Evolutionary conservation across 2,888 invertebrate species (phyloP).

Genomic region (Oxycera nigricornis): DNA sequence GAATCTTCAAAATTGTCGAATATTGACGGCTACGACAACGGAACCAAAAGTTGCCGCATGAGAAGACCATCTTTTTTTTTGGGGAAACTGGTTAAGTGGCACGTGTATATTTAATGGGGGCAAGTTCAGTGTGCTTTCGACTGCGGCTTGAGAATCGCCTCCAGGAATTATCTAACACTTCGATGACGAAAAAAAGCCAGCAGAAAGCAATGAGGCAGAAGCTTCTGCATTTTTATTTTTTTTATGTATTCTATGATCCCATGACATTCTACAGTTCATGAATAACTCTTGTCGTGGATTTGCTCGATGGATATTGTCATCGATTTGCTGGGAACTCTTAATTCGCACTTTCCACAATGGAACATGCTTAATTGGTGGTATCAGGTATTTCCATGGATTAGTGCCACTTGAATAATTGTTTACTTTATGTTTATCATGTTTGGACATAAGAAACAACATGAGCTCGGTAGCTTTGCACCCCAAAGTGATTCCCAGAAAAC

Average conservation of each 20-base stretch:
- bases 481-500: conserved; percentile 11
- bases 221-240: background rate
- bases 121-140: conserved; percentile 32
- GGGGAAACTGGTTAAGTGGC: conserved; percentile 26
- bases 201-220: background rate
- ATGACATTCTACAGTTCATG: background rate
- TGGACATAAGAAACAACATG: background rate
- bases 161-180: conserved; percentile 19
- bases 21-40: background rate
- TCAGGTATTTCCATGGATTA: conserved; percentile 26
- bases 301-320: background rate
- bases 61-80: background rate
- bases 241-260: background rate
- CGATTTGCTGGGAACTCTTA: background rate
- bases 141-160: conserved; percentile 7
- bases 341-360: background rate
- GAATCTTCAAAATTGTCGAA: background rate
- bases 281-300: conserved; percentile 12
- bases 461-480: background rate
- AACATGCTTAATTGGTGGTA: background rate
- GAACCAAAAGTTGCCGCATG: background rate
- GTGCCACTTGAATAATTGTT: conserved; percentile 3
- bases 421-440: background rate
- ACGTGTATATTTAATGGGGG: conserved; percentile 26
- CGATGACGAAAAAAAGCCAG: conserved; percentile 4